Conservation (phyloP, 2,888 invertebrate genomes). For the Encarsia formosa region DNA sequence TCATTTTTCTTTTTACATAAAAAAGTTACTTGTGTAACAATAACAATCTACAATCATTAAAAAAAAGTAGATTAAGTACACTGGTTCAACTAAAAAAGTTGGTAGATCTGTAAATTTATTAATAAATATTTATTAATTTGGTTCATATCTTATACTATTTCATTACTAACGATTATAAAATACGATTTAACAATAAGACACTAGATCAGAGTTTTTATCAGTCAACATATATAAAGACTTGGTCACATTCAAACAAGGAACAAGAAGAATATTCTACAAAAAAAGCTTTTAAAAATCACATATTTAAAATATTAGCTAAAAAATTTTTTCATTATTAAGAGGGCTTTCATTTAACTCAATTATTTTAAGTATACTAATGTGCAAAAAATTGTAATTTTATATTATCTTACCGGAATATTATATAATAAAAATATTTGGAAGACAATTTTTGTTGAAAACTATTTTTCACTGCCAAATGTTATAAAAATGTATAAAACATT, state of each 20-base stretch:
- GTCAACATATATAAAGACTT: conserved; percentile 29
- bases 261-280: conserved; percentile 25
- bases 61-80: conserved; percentile 27
- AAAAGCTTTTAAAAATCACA: conserved; percentile 22
- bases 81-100: conserved; percentile 24
- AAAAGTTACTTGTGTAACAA: conserved; percentile 26
- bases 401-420: too few relatives aligned
- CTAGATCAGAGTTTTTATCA: conserved; percentile 34
- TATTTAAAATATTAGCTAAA: conserved; percentile 22
- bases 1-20: too few relatives aligned
- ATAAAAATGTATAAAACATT: neutral
- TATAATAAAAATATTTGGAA: too few relatives aligned
- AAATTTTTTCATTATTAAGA: conserved; percentile 7
- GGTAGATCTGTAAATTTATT: too few relatives aligned
- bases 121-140: conserved; percentile 29
- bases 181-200: conserved; percentile 33
- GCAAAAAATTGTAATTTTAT: neutral
- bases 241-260: conserved; percentile 28
- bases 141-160: conserved; percentile 26
- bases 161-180: conserved; percentile 29
- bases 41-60: conserved; percentile 27
- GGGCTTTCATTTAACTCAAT: conserved; percentile 18
- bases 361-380: conserved; percentile 8
- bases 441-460: too few relatives aligned
- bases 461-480: neutral